These are phyloP conservation scores for Sturnus vulgaris DNA, from an alignment of 2,113 vertebrate species.

Conservation along the genomic window DNA sequence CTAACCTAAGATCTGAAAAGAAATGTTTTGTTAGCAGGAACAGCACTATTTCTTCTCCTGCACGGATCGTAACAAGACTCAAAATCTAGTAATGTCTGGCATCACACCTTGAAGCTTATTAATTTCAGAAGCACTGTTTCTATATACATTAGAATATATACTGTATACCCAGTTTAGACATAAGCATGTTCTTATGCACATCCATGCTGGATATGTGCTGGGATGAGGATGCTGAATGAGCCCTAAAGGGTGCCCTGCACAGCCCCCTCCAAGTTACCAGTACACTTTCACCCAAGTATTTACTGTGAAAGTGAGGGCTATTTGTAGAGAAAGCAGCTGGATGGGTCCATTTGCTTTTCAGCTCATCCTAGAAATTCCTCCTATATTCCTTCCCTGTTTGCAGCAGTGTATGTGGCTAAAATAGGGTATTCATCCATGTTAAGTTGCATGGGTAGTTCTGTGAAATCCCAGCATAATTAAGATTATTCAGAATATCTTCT, in stretches of 20 bases:
- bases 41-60: neutral
- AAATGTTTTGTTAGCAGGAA: neutral
- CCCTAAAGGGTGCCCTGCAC: fast-evolving
- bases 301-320: neutral
- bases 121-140: neutral
- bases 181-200: neutral
- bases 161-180: no score
- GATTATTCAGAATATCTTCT: neutral
- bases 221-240: fast-evolving
- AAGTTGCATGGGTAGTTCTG: fast-evolving
- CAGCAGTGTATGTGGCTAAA: fast-evolving
- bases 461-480: neutral
- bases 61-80: neutral
- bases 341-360: neutral
- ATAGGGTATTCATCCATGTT: neutral
- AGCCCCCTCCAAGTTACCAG: neutral
- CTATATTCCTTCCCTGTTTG: neutral
- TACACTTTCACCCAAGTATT: neutral
- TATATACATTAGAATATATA: neutral
- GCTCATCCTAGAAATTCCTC: neutral
- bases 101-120: neutral
- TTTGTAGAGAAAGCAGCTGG: neutral
- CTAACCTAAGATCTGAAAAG: neutral
- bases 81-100: neutral
- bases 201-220: fast-evolving